Percentiles rank a stretch among this genome's conserved stretches.
Evolutionary conservation across 2,797 vertebrate species (phyloP).

Genomic region (Takifugu ocellatus): DNA sequence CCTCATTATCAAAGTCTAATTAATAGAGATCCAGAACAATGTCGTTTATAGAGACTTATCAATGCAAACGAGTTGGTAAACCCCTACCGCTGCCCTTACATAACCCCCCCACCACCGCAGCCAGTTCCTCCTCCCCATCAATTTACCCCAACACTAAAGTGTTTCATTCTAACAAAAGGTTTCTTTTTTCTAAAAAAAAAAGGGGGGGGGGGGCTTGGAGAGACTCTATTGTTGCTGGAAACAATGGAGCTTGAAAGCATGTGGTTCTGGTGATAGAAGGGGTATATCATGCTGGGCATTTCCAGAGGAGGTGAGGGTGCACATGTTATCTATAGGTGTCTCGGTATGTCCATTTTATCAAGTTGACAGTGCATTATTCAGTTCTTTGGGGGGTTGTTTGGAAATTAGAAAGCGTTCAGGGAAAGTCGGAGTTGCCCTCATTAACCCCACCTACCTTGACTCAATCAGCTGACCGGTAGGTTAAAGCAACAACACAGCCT

Average conservation of each 20-base stretch:
- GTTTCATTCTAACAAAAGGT: slow-evolving; percentile 76
- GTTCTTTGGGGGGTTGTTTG: slow-evolving; percentile 40
- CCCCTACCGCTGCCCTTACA: slow-evolving; percentile 29
- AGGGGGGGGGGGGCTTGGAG: slow-evolving; percentile 38
- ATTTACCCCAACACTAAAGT: slow-evolving; percentile 77
- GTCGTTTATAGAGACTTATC: slow-evolving; percentile 70
- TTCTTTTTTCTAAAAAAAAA: slow-evolving; percentile 47
- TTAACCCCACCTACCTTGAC: slow-evolving; percentile 56
- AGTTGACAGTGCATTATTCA: slow-evolving; percentile 55
- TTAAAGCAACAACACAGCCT: slow-evolving; percentile 85
- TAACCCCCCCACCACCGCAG: slow-evolving; percentile 24
- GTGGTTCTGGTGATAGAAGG: slow-evolving; percentile 61
- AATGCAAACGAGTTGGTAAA: slow-evolving; percentile 47
- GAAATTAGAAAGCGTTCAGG: slow-evolving; percentile 40
- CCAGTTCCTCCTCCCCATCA: slow-evolving; percentile 63
- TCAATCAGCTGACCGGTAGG: slow-evolving; percentile 69
- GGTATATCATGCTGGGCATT: slow-evolving; percentile 65
- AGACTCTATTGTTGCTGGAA: slow-evolving; percentile 79
- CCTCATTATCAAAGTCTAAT: slow-evolving; percentile 82
- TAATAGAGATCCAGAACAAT: slow-evolving; percentile 77
- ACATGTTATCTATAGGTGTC: slow-evolving; percentile 34
- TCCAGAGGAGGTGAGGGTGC: slow-evolving; percentile 35
- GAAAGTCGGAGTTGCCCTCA: slow-evolving; percentile 68
- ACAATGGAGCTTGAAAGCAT: slow-evolving; percentile 74
- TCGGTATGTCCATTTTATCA: slow-evolving; percentile 39